Percentiles rank a stretch among this genome's conserved stretches.
Conservation (phyloP, 2,888 invertebrate species). For the Hypena proboscidalis region DNA sequence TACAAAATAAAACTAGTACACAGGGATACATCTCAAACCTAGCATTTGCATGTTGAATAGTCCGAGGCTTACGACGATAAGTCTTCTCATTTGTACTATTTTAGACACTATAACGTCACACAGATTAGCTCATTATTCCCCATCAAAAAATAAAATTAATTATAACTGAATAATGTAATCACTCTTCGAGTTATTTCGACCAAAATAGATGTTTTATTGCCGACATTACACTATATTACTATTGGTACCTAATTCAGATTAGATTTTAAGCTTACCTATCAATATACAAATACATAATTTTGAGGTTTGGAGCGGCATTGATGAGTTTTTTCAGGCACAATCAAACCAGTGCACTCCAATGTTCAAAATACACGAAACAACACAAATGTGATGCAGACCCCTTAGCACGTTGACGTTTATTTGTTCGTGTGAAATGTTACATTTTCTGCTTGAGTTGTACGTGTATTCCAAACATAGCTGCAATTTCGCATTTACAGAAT, state of each 20-base stretch:
- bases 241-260: constrained; percentile 68
- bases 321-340: constrained; percentile 82
- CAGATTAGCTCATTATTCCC: constrained; percentile 80
- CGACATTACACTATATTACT: constrained; percentile 68
- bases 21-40: constrained; percentile 86
- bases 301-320: constrained; percentile 85
- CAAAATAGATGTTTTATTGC: constrained; percentile 62
- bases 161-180: constrained; percentile 84
- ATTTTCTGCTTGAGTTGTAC: constrained; percentile 46
- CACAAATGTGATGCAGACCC: too few relatives aligned
- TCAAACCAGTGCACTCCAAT: constrained; percentile 82
- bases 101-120: constrained; percentile 85
- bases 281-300: constrained; percentile 77
- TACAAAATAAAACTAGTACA: constrained; percentile 87
- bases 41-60: constrained; percentile 85
- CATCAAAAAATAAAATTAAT: constrained; percentile 77
- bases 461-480: constrained; percentile 74
- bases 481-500: constrained; percentile 65
- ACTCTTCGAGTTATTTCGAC: constrained; percentile 74
- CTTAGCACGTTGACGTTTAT: too few relatives aligned
- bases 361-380: constrained; percentile 73
- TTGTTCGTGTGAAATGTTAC: constrained; percentile 3
- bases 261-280: constrained; percentile 69
- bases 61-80: constrained; percentile 86
- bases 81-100: constrained; percentile 87